A percentile compares a stretch with the other conserved stretches of the same genome.
Conservation (phyloP, 1,140 invertebrate genomes). For the Manduca sexta region DNA sequence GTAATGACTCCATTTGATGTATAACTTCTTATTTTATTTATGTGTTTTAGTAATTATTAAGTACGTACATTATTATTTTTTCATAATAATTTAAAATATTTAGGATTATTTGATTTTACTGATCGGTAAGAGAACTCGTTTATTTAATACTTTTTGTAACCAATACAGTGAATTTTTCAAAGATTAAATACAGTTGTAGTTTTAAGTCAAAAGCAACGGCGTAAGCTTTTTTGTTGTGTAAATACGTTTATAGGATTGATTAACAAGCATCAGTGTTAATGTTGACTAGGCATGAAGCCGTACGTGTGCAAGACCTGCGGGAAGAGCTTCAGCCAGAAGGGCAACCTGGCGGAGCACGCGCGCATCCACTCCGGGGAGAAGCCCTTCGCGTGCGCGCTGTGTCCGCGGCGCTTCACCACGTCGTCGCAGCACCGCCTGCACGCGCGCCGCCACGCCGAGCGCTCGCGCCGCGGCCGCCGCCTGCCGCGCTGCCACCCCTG, state of each 20-base stretch:
- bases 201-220: no score
- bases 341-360: slow-evolving; percentile 74
- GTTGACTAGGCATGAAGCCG: slow-evolving; percentile 72
- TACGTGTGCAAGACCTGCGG: slow-evolving; percentile 75
- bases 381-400: slow-evolving; percentile 76
- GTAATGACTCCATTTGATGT: slow-evolving; percentile 44
- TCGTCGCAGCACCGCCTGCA: slow-evolving; percentile 79
- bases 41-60: no score
- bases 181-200: no score
- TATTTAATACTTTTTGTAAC: no score
- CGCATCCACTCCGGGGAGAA: slow-evolving; percentile 80
- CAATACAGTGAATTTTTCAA: no score
- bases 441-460: slow-evolving; percentile 52
- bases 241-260: no score
- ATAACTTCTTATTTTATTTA: background rate
- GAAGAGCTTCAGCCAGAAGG: slow-evolving; percentile 82
- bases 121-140: no score
- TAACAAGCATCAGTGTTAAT: no score
- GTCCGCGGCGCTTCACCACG: slow-evolving; percentile 81
- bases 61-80: no score
- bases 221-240: no score
- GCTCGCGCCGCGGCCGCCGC: slow-evolving; percentile 81
- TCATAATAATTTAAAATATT: no score
- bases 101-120: no score
- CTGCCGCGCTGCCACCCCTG: slow-evolving; percentile 92